These are phyloP conservation scores for Acrossocheilus wenchowensis DNA, from an alignment of 2,797 vertebrate species.

Conservation along the genomic window DNA sequence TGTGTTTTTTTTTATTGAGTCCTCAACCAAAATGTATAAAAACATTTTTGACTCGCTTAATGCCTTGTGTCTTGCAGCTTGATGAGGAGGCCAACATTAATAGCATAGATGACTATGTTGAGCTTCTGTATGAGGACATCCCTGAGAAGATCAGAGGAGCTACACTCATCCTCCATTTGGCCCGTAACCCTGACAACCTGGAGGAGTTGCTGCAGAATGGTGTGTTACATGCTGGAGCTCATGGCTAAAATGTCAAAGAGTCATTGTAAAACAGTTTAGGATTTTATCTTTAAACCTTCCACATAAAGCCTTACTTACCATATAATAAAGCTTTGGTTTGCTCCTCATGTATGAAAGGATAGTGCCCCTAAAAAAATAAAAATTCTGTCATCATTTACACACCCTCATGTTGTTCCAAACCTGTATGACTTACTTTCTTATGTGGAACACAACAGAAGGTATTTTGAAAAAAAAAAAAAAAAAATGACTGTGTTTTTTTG, in stretches of 20 bases:
- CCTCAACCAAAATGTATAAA: not conserved
- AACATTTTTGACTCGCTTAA: not conserved
- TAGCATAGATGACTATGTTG: conserved; percentile 91
- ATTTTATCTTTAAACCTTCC: not conserved
- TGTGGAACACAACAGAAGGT: not conserved
- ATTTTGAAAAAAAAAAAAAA: not conserved
- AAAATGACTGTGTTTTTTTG: no score
- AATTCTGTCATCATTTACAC: not conserved
- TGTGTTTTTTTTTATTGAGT: not conserved
- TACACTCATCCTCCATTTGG: conserved; percentile 89
- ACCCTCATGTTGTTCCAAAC: not conserved
- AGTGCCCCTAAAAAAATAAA: not conserved
- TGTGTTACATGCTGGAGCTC: conserved; percentile 52
- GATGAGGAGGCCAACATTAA: conserved; percentile 90
- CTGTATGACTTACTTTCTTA: not conserved
- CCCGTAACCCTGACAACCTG: conserved; percentile 91
- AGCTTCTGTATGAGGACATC: conserved; percentile 91
- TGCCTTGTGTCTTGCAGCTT: conserved; percentile 61
- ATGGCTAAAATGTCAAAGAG: not conserved
- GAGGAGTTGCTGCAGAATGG: conserved; percentile 91
- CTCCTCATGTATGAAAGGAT: not conserved
- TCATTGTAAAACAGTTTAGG: not conserved
- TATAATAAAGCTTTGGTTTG: not conserved
- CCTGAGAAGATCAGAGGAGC: conserved; percentile 92
- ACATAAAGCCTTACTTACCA: not conserved